Percentiles rank a stretch among this genome's conserved stretches.
Conservation (phyloP, 2,113 vertebrate genomes). For the Myrmophylax atrothorax region DNA sequence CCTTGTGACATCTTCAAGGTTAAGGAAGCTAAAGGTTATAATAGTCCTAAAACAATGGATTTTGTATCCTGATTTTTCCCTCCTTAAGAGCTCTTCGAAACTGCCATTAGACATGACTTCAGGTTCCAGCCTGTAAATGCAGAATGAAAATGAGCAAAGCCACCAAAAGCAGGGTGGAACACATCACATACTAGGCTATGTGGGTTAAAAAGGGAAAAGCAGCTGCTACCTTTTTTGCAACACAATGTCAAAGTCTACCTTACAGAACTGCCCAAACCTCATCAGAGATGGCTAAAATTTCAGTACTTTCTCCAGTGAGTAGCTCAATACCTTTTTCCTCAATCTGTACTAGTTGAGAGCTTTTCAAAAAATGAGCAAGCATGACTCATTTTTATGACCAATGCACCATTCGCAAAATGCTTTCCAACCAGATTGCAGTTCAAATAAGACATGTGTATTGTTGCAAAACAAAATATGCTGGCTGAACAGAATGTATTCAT, state of each 20-base stretch:
- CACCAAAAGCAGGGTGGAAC: neutral
- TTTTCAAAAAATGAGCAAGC: slow-evolving; percentile 61
- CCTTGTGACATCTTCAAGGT: neutral
- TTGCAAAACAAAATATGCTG: slow-evolving; percentile 71
- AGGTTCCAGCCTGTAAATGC: neutral
- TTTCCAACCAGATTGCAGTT: slow-evolving; percentile 67
- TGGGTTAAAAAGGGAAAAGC: neutral
- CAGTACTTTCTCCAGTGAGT: neutral
- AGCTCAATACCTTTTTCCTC: slow-evolving; percentile 33
- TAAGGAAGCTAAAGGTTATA: neutral
- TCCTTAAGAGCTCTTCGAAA: neutral
- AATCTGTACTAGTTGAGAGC: slow-evolving; percentile 24
- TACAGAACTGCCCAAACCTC: neutral
- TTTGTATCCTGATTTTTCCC: neutral
- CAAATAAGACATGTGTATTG: slow-evolving; percentile 68
- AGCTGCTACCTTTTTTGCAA: neutral
- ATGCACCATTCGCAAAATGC: slow-evolving; percentile 41
- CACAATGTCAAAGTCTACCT: neutral
- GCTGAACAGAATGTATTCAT: slow-evolving; percentile 68
- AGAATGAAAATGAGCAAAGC: neutral
- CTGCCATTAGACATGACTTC: neutral
- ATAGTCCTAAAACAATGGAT: neutral
- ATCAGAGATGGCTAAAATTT: neutral
- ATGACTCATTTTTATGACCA: slow-evolving; percentile 70
- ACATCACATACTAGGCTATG: neutral